Conservation (phyloP, 53 echinoderm and acorn worm genomes). For the Antedon mediterranea region DNA sequence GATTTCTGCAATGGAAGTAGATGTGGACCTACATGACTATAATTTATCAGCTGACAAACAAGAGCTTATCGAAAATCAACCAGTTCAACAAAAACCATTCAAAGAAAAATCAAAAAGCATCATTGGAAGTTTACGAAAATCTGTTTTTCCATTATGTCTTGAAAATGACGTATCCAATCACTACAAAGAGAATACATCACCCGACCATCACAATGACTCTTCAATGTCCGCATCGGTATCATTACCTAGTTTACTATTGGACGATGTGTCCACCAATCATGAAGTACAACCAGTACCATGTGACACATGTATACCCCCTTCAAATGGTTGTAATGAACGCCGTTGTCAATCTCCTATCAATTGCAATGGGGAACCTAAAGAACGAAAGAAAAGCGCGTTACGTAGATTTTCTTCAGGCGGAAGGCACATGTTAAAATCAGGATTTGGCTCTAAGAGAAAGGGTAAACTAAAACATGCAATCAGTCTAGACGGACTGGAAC, state of each 20-base stretch:
- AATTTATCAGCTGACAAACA: background rate
- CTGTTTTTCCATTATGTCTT: background rate
- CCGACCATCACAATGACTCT: background rate
- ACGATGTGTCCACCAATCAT: background rate
- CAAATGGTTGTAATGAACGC: background rate
- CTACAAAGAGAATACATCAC: background rate
- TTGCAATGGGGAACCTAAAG: background rate
- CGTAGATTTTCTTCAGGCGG: too few species aligned
- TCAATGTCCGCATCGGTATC: background rate
- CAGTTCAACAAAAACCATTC: background rate
- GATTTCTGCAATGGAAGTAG: background rate
- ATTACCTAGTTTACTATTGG: background rate
- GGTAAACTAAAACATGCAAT: background rate
- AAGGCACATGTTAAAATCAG: background rate
- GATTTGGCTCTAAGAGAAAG: background rate
- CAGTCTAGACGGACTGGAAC: background rate
- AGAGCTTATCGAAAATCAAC: background rate
- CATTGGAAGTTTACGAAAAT: background rate
- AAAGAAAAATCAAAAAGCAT: background rate
- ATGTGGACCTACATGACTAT: background rate
- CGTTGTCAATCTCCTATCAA: background rate
- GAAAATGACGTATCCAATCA: background rate
- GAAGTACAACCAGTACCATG: background rate
- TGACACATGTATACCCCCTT: background rate
- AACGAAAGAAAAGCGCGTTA: background rate